Base-by-base conservation (phyloP, 2,113 vertebrate genomes). In the Apteryx mantelli region DNA sequence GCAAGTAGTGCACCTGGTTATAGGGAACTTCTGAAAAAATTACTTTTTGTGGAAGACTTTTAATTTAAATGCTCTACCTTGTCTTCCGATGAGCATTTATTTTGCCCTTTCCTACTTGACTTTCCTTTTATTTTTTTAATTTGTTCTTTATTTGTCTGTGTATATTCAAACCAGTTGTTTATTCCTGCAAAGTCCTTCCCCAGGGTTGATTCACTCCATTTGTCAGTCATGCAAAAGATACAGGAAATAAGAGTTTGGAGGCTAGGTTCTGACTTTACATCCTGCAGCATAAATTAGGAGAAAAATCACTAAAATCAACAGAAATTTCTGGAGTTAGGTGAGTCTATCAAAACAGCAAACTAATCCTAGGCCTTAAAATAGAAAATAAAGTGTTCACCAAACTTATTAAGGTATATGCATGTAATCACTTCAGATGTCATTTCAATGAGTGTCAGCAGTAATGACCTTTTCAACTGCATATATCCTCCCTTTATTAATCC, bases 351-450 rank as follows among this genome's bases (percentile, higher is more conserved):
- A 89, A 56, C 48, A 68, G 30, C 42, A 85, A 89, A 63, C 56
- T 42, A 84, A 85, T 79, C 30, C 38, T 50, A 53, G 38, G 16
- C 7, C 56, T 95, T 91, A 76, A 95, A 95, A 87, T 77, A 92
- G 88, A 93, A 96, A 82, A 89, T 56, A 48, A 84, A 78, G 22
- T 42, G 17, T 71, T 92, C 90, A 73, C 80, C 88, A 87, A 50
- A 80, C 30, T 91, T 60, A 75, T 76, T 68, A 75, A 83, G 34
- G 65, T 87, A 64, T 84, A 89, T 76, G 61, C n/a, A 2, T 28
- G 48, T 53, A 85, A 61, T 70, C 75, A 38, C 81, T 91, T 82
- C 66, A 64, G 75, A 74, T 89, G 53, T 91, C 89, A 87, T 61
- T 87, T 93, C 65, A 44, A 3, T 55, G 63, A 90, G 70, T 6